phyloP scores from a whole-genome alignment of 2,888 invertebrate species.

The Drosophila koepferae region DNA sequence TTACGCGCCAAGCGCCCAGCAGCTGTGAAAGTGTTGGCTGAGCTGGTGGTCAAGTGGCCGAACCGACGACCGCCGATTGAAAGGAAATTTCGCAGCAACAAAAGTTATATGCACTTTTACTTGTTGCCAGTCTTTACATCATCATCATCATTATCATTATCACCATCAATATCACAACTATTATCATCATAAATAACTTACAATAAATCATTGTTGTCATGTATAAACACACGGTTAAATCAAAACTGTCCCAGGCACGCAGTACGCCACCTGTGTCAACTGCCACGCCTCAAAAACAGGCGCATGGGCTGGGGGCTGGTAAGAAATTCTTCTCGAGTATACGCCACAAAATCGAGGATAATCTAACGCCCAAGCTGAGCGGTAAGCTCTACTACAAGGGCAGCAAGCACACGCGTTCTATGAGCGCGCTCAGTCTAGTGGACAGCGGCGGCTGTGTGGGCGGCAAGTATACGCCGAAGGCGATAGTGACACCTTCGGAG shows the following conservation, averaged over 20 bases:
- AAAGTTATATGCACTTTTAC: constrained; percentile 72
- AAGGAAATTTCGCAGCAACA: constrained; percentile 63
- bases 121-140: constrained; percentile 62
- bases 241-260: constrained; percentile 64
- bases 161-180: constrained; percentile 11
- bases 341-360: constrained; percentile 85
- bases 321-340: constrained; percentile 83
- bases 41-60: constrained; percentile 55
- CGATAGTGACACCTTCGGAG: constrained; percentile 3
- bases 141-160: constrained; percentile 25
- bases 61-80: constrained; percentile 45
- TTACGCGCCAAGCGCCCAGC: constrained; percentile 64
- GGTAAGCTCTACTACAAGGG: constrained; percentile 82
- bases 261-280: constrained; percentile 43
- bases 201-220: constrained; percentile 38
- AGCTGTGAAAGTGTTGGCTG: constrained; percentile 61
- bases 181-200: constrained; percentile 9
- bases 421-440: constrained; percentile 71
- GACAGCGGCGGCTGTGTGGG: constrained; percentile 63
- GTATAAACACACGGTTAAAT: constrained; percentile 74
- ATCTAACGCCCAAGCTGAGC: constrained; percentile 82
- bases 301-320: constrained; percentile 59
- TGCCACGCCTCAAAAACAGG: constrained; percentile 40
- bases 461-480: constrained; percentile 67
- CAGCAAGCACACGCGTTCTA: constrained; percentile 79